A percentile compares a stretch with the other conserved stretches of the same genome.
phyloP scores from a whole-genome alignment of 2,113 vertebrate genomes.

The Sinosuthora webbiana region DNA sequence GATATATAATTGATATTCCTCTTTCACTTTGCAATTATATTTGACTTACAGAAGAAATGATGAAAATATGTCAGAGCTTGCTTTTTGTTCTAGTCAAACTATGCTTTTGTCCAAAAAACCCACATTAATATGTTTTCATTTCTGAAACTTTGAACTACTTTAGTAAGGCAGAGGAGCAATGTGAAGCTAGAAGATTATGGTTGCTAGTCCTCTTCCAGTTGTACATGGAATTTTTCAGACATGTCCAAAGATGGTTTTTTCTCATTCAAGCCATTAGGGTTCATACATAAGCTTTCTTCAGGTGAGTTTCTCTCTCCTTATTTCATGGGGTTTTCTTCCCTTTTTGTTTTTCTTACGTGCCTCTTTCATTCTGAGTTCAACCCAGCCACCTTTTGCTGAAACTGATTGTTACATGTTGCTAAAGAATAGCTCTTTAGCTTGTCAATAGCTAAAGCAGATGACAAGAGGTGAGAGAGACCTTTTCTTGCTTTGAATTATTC shows the following conservation, averaged over 20 bases:
- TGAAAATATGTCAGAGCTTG: not conserved
- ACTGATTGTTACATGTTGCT: not conserved
- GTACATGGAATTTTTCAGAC: not conserved
- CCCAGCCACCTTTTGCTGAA: not conserved
- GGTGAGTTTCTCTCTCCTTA: not conserved
- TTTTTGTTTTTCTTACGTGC: not conserved
- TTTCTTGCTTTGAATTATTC: conserved; percentile 40
- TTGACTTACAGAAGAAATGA: not conserved
- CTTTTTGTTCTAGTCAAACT: not conserved
- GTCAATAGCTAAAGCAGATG: too few relatives aligned
- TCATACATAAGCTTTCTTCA: not conserved
- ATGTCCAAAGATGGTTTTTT: not conserved
- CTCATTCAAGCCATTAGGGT: not conserved
- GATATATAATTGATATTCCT: not conserved
- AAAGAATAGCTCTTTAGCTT: not conserved
- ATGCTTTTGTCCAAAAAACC: not conserved
- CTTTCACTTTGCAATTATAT: not conserved
- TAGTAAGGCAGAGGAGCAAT: not conserved
- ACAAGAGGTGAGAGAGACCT: not conserved
- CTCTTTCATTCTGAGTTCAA: not conserved
- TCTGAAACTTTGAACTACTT: not conserved
- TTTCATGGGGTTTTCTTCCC: not conserved
- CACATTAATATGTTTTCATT: not conserved
- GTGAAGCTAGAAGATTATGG: not conserved
- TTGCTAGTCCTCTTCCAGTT: not conserved